These are phyloP conservation scores for Caradrina kadenii DNA, from an alignment of 2,888 invertebrate genomes.

Conservation along the genomic window DNA sequence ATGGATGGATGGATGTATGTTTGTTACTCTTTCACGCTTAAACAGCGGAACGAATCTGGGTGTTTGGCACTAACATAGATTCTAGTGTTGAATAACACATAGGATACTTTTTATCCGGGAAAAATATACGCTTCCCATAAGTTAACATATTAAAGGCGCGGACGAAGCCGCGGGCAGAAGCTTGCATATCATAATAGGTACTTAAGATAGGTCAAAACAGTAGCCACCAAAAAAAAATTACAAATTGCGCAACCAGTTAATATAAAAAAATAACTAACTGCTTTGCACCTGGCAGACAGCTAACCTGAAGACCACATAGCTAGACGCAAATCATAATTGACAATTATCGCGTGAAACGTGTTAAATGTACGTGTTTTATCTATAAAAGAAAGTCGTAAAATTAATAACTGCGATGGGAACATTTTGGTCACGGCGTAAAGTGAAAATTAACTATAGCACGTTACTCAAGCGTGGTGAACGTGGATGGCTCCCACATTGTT, in stretches of 20 bases:
- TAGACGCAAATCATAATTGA: constrained; percentile 41
- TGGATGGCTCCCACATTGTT: constrained; percentile 48
- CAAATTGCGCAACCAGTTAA: not conserved
- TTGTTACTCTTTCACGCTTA: too few species aligned
- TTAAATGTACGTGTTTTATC: constrained; percentile 39
- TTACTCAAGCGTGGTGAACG: constrained; percentile 18
- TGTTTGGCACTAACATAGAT: too few species aligned
- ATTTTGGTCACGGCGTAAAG: constrained; percentile 55
- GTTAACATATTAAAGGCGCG: too few species aligned
- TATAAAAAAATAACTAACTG: not conserved
- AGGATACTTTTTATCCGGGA: too few species aligned
- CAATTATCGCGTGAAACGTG: constrained; percentile 48
- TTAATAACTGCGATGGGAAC: constrained; percentile 42
- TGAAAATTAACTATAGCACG: constrained; percentile 50
- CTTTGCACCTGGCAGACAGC: not conserved
- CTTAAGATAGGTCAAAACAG: too few species aligned
- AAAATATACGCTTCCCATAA: too few species aligned
- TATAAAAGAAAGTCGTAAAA: constrained; percentile 62
- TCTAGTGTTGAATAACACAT: too few species aligned
- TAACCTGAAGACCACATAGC: constrained; percentile 14
- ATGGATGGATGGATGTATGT: too few species aligned
- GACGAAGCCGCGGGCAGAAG: too few species aligned
- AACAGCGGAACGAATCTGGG: too few species aligned
- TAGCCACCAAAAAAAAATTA: too few species aligned
- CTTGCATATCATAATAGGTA: too few species aligned